Evolutionary conservation across 2,888 invertebrate species (phyloP).

Genomic region (Buathra laborator): DNA sequence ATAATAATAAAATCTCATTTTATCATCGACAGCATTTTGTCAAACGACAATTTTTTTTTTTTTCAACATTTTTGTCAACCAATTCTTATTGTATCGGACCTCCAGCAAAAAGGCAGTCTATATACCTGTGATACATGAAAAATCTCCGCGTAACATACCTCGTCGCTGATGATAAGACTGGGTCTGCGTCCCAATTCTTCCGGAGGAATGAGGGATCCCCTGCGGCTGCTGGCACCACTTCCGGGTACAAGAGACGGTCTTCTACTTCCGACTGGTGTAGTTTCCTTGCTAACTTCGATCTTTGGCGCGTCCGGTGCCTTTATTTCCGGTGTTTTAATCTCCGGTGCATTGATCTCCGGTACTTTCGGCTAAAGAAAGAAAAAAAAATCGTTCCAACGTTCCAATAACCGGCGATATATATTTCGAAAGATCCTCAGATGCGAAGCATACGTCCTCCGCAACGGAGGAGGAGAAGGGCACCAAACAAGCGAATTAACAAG

Average conservation of each 20-base stretch:
- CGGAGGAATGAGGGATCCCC: constrained; percentile 95
- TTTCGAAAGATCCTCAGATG: constrained; percentile 9
- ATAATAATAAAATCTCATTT: neutral
- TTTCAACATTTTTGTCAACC: neutral
- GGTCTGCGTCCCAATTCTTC: constrained; percentile 95
- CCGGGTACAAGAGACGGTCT: constrained; percentile 92
- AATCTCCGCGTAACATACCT: constrained; percentile 89
- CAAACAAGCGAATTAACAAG: constrained; percentile 9
- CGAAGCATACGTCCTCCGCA: constrained; percentile 21
- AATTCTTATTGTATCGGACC: constrained; percentile 25
- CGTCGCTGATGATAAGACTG: constrained; percentile 96
- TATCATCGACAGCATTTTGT: neutral
- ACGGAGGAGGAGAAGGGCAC: neutral
- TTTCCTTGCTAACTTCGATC: constrained; percentile 95
- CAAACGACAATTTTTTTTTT: neutral
- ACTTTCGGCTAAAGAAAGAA: constrained; percentile 84
- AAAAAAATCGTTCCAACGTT: constrained; percentile 23
- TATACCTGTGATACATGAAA: constrained; percentile 53
- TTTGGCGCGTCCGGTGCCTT: constrained; percentile 91
- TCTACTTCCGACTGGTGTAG: constrained; percentile 89
- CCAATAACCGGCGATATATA: neutral
- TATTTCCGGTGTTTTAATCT: constrained; percentile 86
- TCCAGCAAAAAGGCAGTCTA: constrained; percentile 53
- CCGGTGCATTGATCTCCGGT: constrained; percentile 87
- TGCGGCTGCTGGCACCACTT: constrained; percentile 89